These are phyloP conservation scores for Cephus cinctus DNA, from an alignment of 1,140 invertebrate species.

Conservation along the genomic window DNA sequence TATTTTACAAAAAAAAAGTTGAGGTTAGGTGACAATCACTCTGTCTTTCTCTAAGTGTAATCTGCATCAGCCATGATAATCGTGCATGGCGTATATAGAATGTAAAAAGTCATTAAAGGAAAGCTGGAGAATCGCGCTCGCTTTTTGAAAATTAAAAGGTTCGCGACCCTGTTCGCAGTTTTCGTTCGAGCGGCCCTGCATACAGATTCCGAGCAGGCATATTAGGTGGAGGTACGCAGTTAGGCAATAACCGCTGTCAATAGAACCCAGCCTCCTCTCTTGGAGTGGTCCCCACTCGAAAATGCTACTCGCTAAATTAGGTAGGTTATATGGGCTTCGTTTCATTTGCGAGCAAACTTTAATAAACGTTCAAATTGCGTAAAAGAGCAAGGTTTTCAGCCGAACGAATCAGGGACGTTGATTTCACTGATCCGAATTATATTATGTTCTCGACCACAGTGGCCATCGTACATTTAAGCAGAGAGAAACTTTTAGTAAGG, in stretches of 20 bases:
- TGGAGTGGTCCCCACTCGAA: slow-evolving; percentile 45
- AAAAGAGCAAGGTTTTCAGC: slow-evolving; percentile 60
- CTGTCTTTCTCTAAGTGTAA: not conserved
- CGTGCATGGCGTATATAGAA: not conserved
- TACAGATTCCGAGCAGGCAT: slow-evolving; percentile 49
- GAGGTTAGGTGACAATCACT: too few relatives aligned
- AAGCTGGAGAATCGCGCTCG: not conserved
- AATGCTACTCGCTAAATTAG: slow-evolving; percentile 59
- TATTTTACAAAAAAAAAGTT: too few relatives aligned
- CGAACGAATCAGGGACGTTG: slow-evolving; percentile 45
- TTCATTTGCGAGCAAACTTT: slow-evolving; percentile 60
- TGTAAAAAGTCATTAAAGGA: not conserved
- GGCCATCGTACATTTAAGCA: too few relatives aligned
- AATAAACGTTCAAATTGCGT: slow-evolving; percentile 59
- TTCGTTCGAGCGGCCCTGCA: slow-evolving; percentile 46
- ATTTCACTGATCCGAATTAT: slow-evolving; percentile 21
- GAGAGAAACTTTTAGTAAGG: too few relatives aligned
- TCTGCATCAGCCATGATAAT: not conserved
- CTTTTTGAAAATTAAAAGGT: slow-evolving; percentile 30
- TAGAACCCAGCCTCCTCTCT: slow-evolving; percentile 46
- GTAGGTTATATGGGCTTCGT: slow-evolving; percentile 60
- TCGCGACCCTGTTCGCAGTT: slow-evolving; percentile 48
- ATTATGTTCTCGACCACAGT: too few relatives aligned
- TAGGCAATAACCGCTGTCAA: slow-evolving; percentile 45
- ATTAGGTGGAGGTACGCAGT: slow-evolving; percentile 24